A percentile compares a stretch with the other conserved stretches of the same genome.
Conservation (phyloP, 2,888 invertebrate genomes). For the Gymnocheta viridis region DNA sequence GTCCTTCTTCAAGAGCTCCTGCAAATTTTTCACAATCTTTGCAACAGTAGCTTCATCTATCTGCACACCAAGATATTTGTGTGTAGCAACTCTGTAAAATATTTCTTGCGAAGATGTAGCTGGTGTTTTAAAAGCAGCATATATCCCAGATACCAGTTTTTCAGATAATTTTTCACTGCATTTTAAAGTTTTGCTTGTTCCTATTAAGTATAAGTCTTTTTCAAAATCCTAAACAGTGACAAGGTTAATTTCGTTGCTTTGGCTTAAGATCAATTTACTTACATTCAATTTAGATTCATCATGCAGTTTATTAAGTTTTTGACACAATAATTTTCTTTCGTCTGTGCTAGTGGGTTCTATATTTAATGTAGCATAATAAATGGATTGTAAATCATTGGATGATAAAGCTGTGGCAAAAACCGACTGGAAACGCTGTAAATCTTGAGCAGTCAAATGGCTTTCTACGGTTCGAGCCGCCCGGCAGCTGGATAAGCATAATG, state of each 20-base stretch:
- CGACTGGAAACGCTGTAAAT: slow-evolving; percentile 79
- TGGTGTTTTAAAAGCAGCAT: slow-evolving; percentile 85
- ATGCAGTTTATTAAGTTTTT: slow-evolving; percentile 78
- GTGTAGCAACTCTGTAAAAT: slow-evolving; percentile 88
- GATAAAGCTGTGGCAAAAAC: slow-evolving; percentile 82
- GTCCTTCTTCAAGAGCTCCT: slow-evolving; percentile 91
- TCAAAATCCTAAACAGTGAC: slow-evolving; percentile 81
- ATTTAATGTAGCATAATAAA: slow-evolving; percentile 90
- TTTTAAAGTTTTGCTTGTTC: slow-evolving; percentile 85
- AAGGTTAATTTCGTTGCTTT: neutral
- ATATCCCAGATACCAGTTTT: slow-evolving; percentile 83
- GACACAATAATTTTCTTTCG: slow-evolving; percentile 83
- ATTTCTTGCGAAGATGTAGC: slow-evolving; percentile 87
- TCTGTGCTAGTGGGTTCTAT: slow-evolving; percentile 86
- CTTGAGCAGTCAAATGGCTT: slow-evolving; percentile 77
- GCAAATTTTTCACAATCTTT: slow-evolving; percentile 88
- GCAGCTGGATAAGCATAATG: slow-evolving; percentile 58
- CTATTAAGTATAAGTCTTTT: slow-evolving; percentile 86
- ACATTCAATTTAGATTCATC: slow-evolving; percentile 83
- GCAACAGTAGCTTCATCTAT: slow-evolving; percentile 86
- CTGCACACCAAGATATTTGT: slow-evolving; percentile 87
- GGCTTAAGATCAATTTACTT: slow-evolving; percentile 72
- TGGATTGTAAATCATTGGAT: slow-evolving; percentile 85
- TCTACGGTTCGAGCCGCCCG: slow-evolving; percentile 77
- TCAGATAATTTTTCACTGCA: slow-evolving; percentile 84